phyloP scores from a whole-genome alignment of 2,113 vertebrate species.

The Pithys albifrons region DNA sequence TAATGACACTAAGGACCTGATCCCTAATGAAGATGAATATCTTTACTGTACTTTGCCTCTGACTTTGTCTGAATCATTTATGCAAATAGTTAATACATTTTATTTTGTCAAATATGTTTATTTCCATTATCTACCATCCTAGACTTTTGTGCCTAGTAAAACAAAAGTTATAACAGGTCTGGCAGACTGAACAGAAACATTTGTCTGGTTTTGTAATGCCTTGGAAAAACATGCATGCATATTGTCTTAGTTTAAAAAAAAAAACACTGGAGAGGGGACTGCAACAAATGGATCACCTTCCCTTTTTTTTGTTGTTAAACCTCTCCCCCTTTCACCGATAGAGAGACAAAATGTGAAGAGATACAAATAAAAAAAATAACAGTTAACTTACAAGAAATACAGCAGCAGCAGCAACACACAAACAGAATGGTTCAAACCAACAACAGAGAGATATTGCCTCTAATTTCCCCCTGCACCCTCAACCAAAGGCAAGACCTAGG shows the following conservation, averaged over 20 bases:
- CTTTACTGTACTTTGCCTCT: not conserved
- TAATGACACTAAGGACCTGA: not conserved
- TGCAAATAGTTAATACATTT: not conserved
- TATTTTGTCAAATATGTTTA: not conserved
- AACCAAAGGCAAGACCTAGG: not conserved
- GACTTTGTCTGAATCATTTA: not conserved
- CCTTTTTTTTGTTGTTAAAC: not conserved
- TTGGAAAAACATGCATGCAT: not conserved
- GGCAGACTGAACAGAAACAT: not conserved
- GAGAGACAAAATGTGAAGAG: not conserved
- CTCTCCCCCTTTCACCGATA: not conserved
- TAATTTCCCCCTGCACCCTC: not conserved
- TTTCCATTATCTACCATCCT: not conserved
- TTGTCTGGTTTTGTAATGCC: not conserved
- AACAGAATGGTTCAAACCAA: not conserved
- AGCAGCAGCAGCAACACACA: not conserved
- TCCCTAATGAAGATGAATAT: not conserved
- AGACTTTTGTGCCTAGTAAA: not conserved
- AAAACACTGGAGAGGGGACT: not conserved
- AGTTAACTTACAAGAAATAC: not conserved
- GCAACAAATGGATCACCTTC: not conserved
- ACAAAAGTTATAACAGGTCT: not conserved
- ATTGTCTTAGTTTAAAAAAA: not conserved
- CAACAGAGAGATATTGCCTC: not conserved
- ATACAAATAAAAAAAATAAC: not conserved